These are phyloP conservation scores for Phymanthus crucifer DNA, from an alignment of 92 coral and sea anemone genomes.

Conservation along the genomic window DNA sequence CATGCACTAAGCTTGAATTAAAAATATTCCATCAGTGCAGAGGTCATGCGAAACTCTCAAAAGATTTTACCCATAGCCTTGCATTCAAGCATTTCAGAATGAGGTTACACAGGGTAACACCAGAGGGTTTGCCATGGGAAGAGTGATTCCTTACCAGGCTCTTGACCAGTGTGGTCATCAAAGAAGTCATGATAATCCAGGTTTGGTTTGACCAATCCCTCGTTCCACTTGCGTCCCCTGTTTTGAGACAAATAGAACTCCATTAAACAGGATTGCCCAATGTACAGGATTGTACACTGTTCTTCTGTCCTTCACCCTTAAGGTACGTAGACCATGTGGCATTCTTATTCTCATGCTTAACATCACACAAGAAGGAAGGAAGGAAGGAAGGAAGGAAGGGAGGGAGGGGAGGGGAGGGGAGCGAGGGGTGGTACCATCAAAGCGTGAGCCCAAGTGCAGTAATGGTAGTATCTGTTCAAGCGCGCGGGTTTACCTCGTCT, in stretches of 20 bases:
- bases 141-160: conserved; percentile 59
- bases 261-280: too few relatives aligned
- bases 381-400: neutral
- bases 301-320: too few relatives aligned
- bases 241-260: conserved; percentile 33
- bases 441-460: too few relatives aligned
- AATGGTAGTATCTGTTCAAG: too few relatives aligned
- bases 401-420: neutral
- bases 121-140: neutral
- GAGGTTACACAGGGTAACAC: neutral
- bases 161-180: conserved; percentile 80
- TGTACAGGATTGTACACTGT: too few relatives aligned
- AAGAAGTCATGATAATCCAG: conserved; percentile 90
- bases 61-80: too few relatives aligned
- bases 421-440: conserved; percentile 3
- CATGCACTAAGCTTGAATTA: neutral
- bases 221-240: conserved; percentile 89
- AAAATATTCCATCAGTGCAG: too few relatives aligned
- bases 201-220: conserved; percentile 87
- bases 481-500: too few relatives aligned
- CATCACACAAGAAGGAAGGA: conserved; percentile 4
- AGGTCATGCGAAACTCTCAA: too few relatives aligned
- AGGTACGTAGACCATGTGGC: too few relatives aligned
- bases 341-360: too few relatives aligned
- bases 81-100: too few relatives aligned